Base-by-base conservation (phyloP, 2,888 invertebrate species). In the Villa cingulata region DNA sequence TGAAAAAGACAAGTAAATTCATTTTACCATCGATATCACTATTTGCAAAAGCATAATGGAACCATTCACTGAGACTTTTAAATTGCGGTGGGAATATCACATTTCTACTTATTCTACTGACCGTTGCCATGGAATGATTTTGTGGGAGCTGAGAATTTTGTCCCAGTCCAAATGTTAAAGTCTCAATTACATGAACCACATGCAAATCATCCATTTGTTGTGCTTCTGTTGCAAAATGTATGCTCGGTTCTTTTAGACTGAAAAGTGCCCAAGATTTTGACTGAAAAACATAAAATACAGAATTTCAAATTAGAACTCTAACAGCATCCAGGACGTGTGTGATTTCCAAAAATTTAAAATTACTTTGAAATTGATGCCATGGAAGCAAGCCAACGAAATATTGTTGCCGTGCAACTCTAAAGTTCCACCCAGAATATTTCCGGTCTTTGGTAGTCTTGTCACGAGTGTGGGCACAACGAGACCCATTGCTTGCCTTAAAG, bases 211-310 rank as follows among this genome's bases (percentile, higher is more conserved):
- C 80, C 44, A 84, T 77, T 64, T 92, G 88, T 66, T 92, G 90
- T 0, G 94, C 91, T 66, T 94, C 92, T 0, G 92, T 90, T 16
- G 89, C 84, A 68, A 94, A 94, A 60, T 86, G 87, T 55, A 94
- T 90, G 61, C 84, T 86, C 0, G 94, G 94, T 59, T 95, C 90
- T 63, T 86, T 85, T 54, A 96, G 73, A 57, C 90, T 91, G 68
- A 96, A 96, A 53, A 96, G 68, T 7, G 94, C 95, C 95, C 96
- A 96, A 2, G 88, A 89, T 70, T 94, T 94, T 48, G 91, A 81
- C 66, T 58, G 18, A 36, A 50, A 51, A 10, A 12, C 15, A 17
- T 4, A 32, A 23, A 1, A 16, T 17, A 16, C 6, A 2, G 10
- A 27, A 27, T 27, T 9, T 9, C 10, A 27, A 27, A 27, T 9